Base-by-base conservation (phyloP, 2,888 invertebrate species). In the Apotomis turbidana region DNA sequence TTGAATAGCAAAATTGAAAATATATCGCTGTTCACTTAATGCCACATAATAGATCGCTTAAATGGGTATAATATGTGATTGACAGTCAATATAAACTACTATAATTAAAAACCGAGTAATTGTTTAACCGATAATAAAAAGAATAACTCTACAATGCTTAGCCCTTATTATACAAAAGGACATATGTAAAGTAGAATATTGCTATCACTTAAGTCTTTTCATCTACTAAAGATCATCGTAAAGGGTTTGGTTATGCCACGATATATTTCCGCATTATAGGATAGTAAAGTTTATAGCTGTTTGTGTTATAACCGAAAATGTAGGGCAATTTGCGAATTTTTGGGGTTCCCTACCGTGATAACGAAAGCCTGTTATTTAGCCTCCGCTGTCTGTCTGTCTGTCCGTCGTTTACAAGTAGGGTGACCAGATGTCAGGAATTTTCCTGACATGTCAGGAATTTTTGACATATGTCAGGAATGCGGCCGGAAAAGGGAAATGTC, bases 161-260 rank as follows among this genome's bases (percentile, higher is more conserved):
- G 49, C 0, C 46, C 12, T 49, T 49, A 49, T 3, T 49, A 49
- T 41, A 4, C 41, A 41, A 9, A 49, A 49, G 49, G 49, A 49
- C 49, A 49, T 10, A 10, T 49, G 9, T 49, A 12, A 9, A 10
- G 49, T 49, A 49, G 10, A 3, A 49, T 10, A 49, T 49, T 49
- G 49, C 3, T 12, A 10, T 8, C 10, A 9, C 9, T 49, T 49
- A 49, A 49, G 49, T 49, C 10, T 9, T 49, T 9, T 9, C 3
- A 9, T 49, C 9, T 9, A 49, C 9, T 3, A 5, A 49, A 9
- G 49, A 49, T 9, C 49, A 10, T 49, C 46, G 38, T 67, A 71
- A 71, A 57, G 71, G 62, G 68, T 67, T 67, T 61, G 59, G 70
- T 71, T 71, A 54, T 55, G 67, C 41, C 62, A 38, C 6, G 57